Conservation (phyloP, 2,888 invertebrate genomes). For the Auanema sp. region DNA sequence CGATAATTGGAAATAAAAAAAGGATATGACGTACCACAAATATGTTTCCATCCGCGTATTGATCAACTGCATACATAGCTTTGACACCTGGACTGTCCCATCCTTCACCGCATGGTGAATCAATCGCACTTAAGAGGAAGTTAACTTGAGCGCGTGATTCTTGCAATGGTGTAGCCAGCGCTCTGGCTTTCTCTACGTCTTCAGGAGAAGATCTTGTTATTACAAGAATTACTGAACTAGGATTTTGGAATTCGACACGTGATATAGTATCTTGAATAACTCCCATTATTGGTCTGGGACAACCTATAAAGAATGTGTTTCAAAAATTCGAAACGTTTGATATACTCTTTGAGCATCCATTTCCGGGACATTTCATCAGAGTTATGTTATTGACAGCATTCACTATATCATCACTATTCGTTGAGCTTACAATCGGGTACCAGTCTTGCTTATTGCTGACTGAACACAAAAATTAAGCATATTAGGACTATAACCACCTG, state of each 20-base stretch:
- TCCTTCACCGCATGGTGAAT: slow-evolving; percentile 49
- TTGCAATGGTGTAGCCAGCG: background rate
- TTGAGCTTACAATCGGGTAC: slow-evolving; percentile 29
- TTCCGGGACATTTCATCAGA: slow-evolving; percentile 31
- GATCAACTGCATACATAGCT: slow-evolving; percentile 32
- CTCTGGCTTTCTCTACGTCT: slow-evolving; percentile 28
- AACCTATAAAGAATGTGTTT: slow-evolving; percentile 27
- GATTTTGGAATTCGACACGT: slow-evolving; percentile 23
- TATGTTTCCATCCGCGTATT: slow-evolving; percentile 47
- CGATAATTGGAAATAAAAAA: background rate
- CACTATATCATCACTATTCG: slow-evolving; percentile 40
- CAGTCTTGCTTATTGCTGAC: slow-evolving; percentile 42
- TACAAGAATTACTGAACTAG: slow-evolving; percentile 49
- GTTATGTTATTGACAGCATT: slow-evolving; percentile 38
- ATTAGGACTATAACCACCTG: slow-evolving; percentile 28
- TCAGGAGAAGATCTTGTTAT: slow-evolving; percentile 53
- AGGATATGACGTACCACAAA: slow-evolving; percentile 28
- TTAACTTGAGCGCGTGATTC: slow-evolving; percentile 31
- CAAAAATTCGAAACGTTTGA: background rate
- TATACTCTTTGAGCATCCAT: slow-evolving; percentile 12
- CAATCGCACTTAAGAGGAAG: slow-evolving; percentile 40
- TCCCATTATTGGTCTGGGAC: slow-evolving; percentile 47
- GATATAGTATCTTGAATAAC: slow-evolving; percentile 34
- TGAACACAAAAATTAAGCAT: slow-evolving; percentile 21
- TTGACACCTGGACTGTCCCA: slow-evolving; percentile 41